Percentiles rank a stretch among this genome's conserved stretches.
Evolutionary conservation across 2,797 vertebrate genomes (phyloP).

Genomic region (Sebastes iracundus): DNA sequence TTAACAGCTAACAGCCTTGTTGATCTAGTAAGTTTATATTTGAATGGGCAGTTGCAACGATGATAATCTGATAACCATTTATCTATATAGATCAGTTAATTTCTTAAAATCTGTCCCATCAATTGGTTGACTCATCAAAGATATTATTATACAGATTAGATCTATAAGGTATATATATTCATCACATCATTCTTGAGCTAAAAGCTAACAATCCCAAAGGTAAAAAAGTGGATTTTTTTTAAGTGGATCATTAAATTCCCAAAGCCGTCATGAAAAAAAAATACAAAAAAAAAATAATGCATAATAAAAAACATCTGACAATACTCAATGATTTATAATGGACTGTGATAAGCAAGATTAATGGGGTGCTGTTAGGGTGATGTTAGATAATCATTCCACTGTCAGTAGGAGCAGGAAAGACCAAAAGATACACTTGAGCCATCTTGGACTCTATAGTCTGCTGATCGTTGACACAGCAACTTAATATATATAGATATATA

Average conservation of each 20-base stretch:
- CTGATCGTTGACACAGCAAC: not conserved
- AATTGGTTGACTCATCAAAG: not conserved
- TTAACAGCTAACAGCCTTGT: not conserved
- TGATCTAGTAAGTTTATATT: not conserved
- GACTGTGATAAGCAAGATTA: slow-evolving; percentile 73
- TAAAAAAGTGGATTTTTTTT: no score
- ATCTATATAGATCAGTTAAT: not conserved
- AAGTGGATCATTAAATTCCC: not conserved
- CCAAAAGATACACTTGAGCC: not conserved
- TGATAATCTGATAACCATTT: not conserved
- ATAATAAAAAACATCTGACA: slow-evolving; percentile 9
- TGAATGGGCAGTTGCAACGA: not conserved
- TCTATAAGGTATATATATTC: not conserved
- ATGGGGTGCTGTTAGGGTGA: slow-evolving; percentile 59
- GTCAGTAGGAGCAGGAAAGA: slow-evolving; percentile 49
- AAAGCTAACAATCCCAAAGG: not conserved
- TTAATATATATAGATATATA: not conserved
- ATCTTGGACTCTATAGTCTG: not conserved
- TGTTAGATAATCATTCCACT: slow-evolving; percentile 80
- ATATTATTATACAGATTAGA: not conserved
- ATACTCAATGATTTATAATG: slow-evolving; percentile 45
- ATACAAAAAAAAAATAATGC: not conserved
- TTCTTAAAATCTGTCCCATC: not conserved
- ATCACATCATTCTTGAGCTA: not conserved
- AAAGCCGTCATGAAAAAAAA: not conserved